Evolutionary conservation across 2,888 invertebrate species (phyloP).

Genomic region (Strigamia crassipes): DNA sequence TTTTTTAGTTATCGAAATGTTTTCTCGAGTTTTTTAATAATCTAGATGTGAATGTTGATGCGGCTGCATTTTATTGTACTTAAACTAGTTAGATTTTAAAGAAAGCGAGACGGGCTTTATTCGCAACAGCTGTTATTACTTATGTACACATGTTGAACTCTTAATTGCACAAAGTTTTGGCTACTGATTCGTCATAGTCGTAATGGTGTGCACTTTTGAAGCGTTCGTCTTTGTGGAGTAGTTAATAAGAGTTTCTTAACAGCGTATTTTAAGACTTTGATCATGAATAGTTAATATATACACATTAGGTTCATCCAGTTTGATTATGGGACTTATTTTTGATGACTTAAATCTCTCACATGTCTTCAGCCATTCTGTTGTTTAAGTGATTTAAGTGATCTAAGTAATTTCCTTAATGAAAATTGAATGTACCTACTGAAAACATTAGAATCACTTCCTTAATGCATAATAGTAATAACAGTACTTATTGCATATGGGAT

Average conservation of each 20-base stretch:
- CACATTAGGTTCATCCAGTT: neutral
- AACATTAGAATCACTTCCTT: no score
- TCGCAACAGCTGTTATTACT: no score
- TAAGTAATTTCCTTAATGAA: no score
- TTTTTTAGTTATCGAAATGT: neutral
- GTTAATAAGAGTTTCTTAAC: neutral
- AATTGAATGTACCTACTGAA: no score
- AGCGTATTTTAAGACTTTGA: neutral
- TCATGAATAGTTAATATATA: neutral
- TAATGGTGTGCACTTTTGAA: no score
- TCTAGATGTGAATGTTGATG: slow-evolving; percentile 1
- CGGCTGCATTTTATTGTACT: neutral
- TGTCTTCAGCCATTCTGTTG: no score
- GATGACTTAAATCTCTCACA: no score
- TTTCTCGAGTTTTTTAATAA: neutral
- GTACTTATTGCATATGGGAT: no score
- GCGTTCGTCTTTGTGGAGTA: neutral
- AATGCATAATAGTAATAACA: no score
- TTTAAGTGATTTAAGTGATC: no score
- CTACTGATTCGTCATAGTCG: neutral
- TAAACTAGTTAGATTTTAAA: neutral
- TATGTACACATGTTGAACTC: no score
- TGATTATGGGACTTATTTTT: no score
- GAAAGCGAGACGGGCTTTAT: neutral
- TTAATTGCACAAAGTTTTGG: neutral